Evolutionary conservation across 2,888 invertebrate genomes (phyloP).

Genomic region (Heliconius hortense): DNA sequence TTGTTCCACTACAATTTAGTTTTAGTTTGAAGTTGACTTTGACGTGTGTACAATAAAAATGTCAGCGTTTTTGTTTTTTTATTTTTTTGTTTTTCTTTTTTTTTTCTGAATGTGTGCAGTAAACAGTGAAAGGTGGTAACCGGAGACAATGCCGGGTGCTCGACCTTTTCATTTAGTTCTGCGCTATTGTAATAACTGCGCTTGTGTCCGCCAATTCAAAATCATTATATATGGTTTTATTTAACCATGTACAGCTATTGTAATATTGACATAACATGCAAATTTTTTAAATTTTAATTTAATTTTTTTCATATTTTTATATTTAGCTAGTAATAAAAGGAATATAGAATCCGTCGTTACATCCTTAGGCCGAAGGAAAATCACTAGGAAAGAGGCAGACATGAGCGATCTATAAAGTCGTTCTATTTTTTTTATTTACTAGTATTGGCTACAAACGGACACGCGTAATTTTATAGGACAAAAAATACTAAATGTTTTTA

Average conservation of each 20-base stretch:
- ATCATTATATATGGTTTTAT: conserved; percentile 24
- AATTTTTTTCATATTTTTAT: background rate
- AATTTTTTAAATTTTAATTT: background rate
- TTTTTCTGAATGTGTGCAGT: conserved; percentile 20
- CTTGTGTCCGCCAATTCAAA: conserved; percentile 28
- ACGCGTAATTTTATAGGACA: background rate
- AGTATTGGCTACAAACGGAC: background rate
- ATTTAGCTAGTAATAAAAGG: background rate
- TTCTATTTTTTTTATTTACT: conserved; percentile 19
- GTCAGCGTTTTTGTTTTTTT: conserved; percentile 33
- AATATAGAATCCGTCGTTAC: background rate
- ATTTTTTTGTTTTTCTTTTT: conserved; percentile 26
- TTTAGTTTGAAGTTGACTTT: conserved; percentile 16
- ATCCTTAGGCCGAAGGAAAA: conserved; percentile 16
- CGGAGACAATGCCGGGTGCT: conserved; percentile 41
- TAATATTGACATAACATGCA: background rate
- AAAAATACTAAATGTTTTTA: background rate
- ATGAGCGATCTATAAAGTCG: background rate
- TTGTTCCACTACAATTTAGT: conserved; percentile 14
- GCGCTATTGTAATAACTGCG: conserved; percentile 39
- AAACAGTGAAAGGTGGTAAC: conserved; percentile 43
- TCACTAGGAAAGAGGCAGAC: conserved; percentile 17
- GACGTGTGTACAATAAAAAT: conserved; percentile 32
- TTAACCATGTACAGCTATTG: background rate
- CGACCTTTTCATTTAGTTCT: conserved; percentile 45